A percentile compares a stretch with the other conserved stretches of the same genome.
These are phyloP conservation scores for Anolis carolinensis DNA, from an alignment of 2,113 vertebrate genomes.

Conservation along the genomic window DNA sequence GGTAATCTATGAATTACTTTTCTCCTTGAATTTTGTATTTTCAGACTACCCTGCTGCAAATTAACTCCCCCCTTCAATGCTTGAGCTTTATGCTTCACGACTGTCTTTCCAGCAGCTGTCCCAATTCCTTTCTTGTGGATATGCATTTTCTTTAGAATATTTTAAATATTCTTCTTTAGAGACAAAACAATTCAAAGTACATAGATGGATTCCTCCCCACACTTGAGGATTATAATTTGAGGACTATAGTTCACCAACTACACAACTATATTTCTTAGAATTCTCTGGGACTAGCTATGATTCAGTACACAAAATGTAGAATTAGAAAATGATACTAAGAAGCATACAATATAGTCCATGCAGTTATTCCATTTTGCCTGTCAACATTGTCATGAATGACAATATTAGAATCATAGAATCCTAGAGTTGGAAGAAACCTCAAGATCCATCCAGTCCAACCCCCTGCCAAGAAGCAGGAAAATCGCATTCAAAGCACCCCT, in stretches of 20 bases:
- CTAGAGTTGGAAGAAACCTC: no score
- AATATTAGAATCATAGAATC: no score
- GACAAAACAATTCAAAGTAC: background rate
- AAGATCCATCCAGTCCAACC: no score
- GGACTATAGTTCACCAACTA: background rate
- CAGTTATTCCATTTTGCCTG: background rate
- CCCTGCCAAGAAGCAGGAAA: no score
- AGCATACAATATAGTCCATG: background rate
- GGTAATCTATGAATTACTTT: constrained; percentile 1
- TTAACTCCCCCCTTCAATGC: background rate
- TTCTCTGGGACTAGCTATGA: no score
- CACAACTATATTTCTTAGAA: background rate
- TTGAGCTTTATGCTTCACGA: background rate
- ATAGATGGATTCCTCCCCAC: background rate
- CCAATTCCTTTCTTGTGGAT: background rate
- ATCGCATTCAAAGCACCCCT: no score
- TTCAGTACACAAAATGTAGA: background rate
- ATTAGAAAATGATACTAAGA: background rate
- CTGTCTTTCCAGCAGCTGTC: background rate
- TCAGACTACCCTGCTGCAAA: background rate
- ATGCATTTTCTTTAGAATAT: background rate
- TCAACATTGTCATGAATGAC: background rate
- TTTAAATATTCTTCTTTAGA: background rate
- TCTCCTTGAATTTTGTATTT: background rate
- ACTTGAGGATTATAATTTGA: background rate